Base-by-base conservation (phyloP, 1,140 invertebrate species). In the Lepidurus apus region DNA sequence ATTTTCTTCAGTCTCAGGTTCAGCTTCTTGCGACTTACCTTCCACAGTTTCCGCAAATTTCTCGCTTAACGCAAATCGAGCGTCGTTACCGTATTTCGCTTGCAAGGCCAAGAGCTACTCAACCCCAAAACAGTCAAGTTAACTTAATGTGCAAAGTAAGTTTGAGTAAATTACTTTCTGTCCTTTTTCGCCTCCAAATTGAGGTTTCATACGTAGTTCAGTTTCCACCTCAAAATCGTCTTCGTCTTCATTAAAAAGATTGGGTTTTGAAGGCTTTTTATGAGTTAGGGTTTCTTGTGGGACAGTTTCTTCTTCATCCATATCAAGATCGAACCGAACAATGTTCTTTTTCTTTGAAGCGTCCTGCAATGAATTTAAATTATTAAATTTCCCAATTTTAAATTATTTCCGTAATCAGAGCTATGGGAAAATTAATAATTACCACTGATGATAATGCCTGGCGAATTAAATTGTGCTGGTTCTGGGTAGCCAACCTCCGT, bases 111-210 rank as follows among this genome's bases (percentile, higher is more conserved):
- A 24, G 24, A 77, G 75, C 75, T 77, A 45, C 10, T 6, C 9
- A 76, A 76, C n/a, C n/a, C 24, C 42, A 21, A 76, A 24, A 34
- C 11, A 26, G n/a, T 43, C 7, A 34, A 21, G 42, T 34, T 43
- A 13, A 43, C 13, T 26, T 34, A 34, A 74, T 43, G 21, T 1
- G 1, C 42, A 11, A 7, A 74, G 10, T 44, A 75, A 75, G 4
- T 43, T 17, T 43, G 21, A 0, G 75, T 43, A 10, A 9, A n/a
- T 10, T 77, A 77, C 75, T 44, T 44, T 77, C 17, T 44, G 75
- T 34, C 75, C 75, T 24, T 45, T 26, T 77, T 77, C 75, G 34
- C 75, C 75, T 1, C 47, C 75, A 77, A 77, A 77, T 43, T 77
- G 75, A 34, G 75, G 75, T 10, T 47, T 43, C 24, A 77, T n/a